Percentiles rank a stretch among this genome's conserved stretches.
These are phyloP conservation scores for Holothuria scabra DNA, from an alignment of 53 echinoderm and acorn worm species.

Conservation along the genomic window DNA sequence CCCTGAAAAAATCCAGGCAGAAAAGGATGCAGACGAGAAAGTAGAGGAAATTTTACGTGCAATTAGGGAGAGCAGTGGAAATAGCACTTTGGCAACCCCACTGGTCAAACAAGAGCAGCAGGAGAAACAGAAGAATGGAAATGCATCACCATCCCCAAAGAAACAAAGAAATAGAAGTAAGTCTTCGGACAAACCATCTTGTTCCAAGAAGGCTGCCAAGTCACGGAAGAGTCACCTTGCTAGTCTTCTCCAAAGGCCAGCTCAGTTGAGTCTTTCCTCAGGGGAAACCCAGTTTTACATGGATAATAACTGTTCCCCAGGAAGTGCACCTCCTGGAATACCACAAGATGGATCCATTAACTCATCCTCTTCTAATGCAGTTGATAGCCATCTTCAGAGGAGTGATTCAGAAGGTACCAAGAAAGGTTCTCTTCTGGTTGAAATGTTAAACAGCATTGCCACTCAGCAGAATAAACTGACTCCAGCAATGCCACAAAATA, in stretches of 20 bases:
- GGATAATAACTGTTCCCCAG: conserved; percentile 10
- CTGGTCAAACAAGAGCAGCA: neutral
- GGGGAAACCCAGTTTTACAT: conserved; percentile 30
- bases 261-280: neutral
- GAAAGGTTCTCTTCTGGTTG: conserved; percentile 37
- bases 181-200: conserved; percentile 5
- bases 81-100: neutral
- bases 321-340: neutral
- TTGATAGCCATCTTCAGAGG: neutral
- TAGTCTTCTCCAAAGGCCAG: conserved; percentile 36
- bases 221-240: conserved; percentile 41
- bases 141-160: neutral
- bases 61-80: conserved; percentile 25
- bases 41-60: conserved; percentile 49
- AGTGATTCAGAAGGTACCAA: neutral
- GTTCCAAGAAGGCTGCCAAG: conserved; percentile 31
- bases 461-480: neutral
- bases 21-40: conserved; percentile 41
- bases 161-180: conserved; percentile 17
- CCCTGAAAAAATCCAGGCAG: conserved; percentile 17
- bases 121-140: neutral
- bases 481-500: conserved; percentile 47
- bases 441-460: conserved; percentile 46
- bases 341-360: neutral
- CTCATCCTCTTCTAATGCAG: neutral